Evolutionary conservation across 2,797 vertebrate species (phyloP), one percentile per base, ranked within the genome.

Genomic region (Zenarchopterus dispar): DNA sequence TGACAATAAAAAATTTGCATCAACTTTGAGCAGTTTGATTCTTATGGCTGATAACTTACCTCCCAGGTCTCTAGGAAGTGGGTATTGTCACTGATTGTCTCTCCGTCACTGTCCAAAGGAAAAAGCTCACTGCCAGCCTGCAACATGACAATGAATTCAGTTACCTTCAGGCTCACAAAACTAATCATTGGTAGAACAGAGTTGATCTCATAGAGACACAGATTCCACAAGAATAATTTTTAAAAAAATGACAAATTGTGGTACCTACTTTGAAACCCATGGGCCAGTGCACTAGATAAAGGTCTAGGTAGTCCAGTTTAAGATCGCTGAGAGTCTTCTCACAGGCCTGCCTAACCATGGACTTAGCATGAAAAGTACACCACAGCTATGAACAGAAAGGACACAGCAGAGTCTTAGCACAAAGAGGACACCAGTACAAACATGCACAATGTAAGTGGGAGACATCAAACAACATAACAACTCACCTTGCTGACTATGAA

Each of bases 231-330:
- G 5, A 23, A n/a, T 18, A 18, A 33, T 15, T 1, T 8, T 1
- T 8, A 3, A 47, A 10, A 7, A 23, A 17, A 41, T 1, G 4
- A 9, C 8, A 17, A 9, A 44, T 10, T 44, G 8, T 0, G 19
- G n/a, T 23, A 4, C 21, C 10, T 61, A 98, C 96, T 95, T 96
- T 93, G 10, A 95, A 94, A 17, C 96, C 95, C 28, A 95, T 48
- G 0, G 96, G 96, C 94, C 94, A 97, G 73, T 98, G 97, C 41
- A 98, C 75, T 0, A 98, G 93, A 73, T 96, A 98, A 31, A 99
- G 95, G 67, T 98, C 96, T 51, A 98, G 65, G 72, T 96, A 97
- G 81, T 95, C 94, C 84, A 98, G 82, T 60, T 95, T 95, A 31
- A 98, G 90, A 65, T 90, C 92, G 0, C 75, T 70, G 5, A 98